These are phyloP conservation scores for Antigone vipio DNA, from an alignment of 2,113 vertebrate genomes.

Conservation along the genomic window DNA sequence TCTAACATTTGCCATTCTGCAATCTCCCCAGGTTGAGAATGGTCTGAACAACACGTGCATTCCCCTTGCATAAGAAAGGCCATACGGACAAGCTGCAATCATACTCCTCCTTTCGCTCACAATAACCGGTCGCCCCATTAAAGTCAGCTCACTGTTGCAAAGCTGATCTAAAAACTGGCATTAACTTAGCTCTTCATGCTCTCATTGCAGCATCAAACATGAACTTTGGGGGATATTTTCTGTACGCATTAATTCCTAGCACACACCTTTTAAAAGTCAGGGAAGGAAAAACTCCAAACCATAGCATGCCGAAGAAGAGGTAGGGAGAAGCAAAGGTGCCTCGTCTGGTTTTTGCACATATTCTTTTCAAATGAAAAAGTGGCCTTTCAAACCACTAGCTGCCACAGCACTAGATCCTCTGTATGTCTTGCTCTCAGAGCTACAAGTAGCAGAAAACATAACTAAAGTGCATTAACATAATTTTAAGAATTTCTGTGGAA, in stretches of 20 bases:
- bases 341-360: not conserved
- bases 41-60: fast-evolving
- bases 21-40: not conserved
- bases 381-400: not conserved
- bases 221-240: not conserved
- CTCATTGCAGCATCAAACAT: not conserved
- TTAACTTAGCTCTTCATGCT: not conserved
- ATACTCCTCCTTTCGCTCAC: fast-evolving
- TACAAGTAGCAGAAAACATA: not conserved
- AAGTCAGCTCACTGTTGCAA: not conserved
- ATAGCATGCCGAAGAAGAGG: not conserved
- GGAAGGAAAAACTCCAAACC: not conserved
- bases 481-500: not conserved
- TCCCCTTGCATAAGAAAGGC: not conserved
- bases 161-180: not conserved
- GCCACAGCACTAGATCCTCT: not conserved
- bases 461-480: not conserved
- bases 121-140: not conserved
- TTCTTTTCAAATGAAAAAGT: not conserved
- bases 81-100: fast-evolving
- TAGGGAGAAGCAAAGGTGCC: not conserved
- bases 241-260: not conserved
- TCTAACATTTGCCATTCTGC: not conserved
- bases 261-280: not conserved
- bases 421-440: not conserved